Evolutionary conservation across 2,797 vertebrate genomes (phyloP), one percentile per base, ranked within the genome.

Genomic region (Dermochelys coriacea): DNA sequence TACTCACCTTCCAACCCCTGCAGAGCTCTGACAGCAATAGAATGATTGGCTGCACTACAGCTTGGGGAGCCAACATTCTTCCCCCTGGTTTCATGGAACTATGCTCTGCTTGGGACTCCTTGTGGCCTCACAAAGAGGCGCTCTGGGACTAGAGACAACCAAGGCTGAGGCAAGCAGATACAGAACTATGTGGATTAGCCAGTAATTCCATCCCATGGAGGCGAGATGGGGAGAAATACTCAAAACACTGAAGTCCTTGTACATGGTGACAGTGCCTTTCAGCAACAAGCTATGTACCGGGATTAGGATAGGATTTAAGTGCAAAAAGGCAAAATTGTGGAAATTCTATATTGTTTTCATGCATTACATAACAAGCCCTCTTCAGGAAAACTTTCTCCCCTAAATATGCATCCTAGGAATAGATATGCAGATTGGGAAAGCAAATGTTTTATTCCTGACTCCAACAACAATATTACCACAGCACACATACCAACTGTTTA

Each of bases 371-470:
- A 95, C 85, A 94, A 91, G 79, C 71, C 90, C 79, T 93, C n/a
- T 41, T 61, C 12, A 34, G 57, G 57, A 61, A 61, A 61, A 61
- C 29, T 61, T 31, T 31, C 57, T 71, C 85, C 93, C 87, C 94
- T 94, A 94, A 95, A 27, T 86, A 82, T 18, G 5, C 93, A 75
- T 86, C 57, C 89, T 82, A 97, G 96, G 89, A 96, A 91, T 95
- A 96, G 80, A 89, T 25, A 90, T 86, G 91, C 68, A 95, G 87
- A 94, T 96, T 95, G 91, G 91, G 81, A 94, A 96, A 95, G 94
- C 88, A 95, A 96, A 95, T 93, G 77, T 88, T 89, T 93, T 95
- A 93, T 94, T 95, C 90, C 93, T 93, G 88, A 86, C 81, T 89
- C 86, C 45, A 94, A 61, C 93, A 91, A 95, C 47, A 86, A 91